Conservation (phyloP, 2,888 invertebrate genomes). For the Disparrhopalites patrizii region DNA sequence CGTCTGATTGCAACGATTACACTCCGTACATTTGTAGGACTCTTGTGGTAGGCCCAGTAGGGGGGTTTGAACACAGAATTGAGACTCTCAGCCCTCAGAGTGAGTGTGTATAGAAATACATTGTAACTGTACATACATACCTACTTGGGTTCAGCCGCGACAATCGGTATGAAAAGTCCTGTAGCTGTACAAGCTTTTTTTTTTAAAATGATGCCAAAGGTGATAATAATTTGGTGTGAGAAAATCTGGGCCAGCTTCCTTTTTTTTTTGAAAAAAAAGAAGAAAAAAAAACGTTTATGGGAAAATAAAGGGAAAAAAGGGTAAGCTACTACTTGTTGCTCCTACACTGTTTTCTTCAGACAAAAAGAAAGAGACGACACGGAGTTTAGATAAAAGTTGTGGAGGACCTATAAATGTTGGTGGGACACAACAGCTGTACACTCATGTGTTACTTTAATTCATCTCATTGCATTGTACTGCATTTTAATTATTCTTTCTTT, state of each 20-base stretch:
- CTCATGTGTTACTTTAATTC: too few relatives aligned
- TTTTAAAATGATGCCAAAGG: slow-evolving; percentile 16
- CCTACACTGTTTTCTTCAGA: neutral
- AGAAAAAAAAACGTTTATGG: too few relatives aligned
- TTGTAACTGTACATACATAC: neutral
- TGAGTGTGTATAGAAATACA: neutral
- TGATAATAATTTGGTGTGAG: neutral
- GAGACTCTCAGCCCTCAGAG: neutral
- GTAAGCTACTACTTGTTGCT: too few relatives aligned
- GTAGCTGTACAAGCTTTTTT: neutral
- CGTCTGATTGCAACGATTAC: too few relatives aligned
- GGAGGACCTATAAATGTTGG: too few relatives aligned
- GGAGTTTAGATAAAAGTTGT: neutral
- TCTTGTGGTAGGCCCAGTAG: too few relatives aligned
- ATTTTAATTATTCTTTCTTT: too few relatives aligned
- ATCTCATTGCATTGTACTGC: too few relatives aligned
- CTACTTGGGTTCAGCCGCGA: neutral
- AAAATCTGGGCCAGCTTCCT: slow-evolving; percentile 1
- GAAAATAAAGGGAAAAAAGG: too few relatives aligned
- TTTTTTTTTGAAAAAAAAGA: neutral
- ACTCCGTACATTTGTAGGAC: too few relatives aligned
- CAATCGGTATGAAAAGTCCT: neutral
- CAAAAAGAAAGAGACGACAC: neutral
- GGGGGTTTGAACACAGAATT: neutral
- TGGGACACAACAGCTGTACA: too few relatives aligned